Evolutionary conservation across 2,797 vertebrate species (phyloP).

Genomic region (Micropoecilia bifurca): DNA sequence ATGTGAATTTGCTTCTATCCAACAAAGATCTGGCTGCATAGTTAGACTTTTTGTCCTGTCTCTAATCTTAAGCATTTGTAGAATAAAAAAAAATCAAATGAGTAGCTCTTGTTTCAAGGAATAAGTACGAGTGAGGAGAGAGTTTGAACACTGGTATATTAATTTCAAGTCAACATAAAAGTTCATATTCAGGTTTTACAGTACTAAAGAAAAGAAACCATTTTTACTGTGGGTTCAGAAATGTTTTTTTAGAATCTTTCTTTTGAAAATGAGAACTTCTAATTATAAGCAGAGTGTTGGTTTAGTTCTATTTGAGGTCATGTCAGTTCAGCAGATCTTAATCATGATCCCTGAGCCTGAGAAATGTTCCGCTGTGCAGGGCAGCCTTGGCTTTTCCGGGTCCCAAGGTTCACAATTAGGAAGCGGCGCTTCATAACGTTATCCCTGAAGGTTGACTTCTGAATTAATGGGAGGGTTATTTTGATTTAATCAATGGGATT

Average conservation of each 20-base stretch:
- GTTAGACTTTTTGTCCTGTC: not conserved
- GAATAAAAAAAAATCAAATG: not conserved
- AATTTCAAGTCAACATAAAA: not conserved
- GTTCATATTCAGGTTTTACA: not conserved
- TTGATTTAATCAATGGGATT: not conserved
- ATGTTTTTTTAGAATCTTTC: not conserved
- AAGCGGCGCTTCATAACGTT: not conserved
- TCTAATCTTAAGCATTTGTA: not conserved
- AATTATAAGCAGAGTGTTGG: not conserved
- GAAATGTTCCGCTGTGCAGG: not conserved
- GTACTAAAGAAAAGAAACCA: not conserved
- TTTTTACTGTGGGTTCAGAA: not conserved
- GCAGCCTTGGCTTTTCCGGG: not conserved
- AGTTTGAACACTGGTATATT: not conserved
- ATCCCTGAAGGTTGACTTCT: not conserved
- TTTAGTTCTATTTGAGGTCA: not conserved
- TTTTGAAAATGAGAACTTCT: not conserved
- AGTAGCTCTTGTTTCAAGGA: not conserved
- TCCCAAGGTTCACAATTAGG: conserved; percentile 3
- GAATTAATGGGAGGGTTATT: not conserved
- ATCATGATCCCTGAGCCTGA: not conserved
- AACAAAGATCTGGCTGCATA: not conserved
- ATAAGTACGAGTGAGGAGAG: not conserved
- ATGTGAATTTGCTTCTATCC: not conserved
- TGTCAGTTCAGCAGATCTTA: not conserved